A percentile compares a stretch with the other conserved stretches of the same genome.
Conservation (phyloP, 2,113 vertebrate species). For the Elephantulus edwardii region DNA sequence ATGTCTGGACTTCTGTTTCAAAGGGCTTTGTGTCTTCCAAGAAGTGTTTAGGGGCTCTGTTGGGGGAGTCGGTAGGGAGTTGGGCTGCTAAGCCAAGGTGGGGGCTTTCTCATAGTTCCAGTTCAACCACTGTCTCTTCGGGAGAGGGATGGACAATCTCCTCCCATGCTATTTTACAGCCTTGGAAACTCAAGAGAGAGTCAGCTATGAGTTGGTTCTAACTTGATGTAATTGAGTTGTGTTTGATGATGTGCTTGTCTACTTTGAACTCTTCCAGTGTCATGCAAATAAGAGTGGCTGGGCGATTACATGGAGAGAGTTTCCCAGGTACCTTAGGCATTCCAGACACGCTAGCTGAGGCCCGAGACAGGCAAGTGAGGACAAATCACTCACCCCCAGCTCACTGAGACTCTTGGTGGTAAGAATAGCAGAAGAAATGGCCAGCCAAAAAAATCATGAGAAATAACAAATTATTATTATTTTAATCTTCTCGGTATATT, state of each 20-base stretch:
- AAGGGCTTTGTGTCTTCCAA: neutral
- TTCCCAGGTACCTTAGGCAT: neutral
- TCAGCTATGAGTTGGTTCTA: too few species aligned
- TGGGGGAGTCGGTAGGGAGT: too few species aligned
- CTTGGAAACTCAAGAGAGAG: too few species aligned
- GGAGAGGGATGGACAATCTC: too few species aligned
- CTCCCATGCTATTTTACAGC: too few species aligned
- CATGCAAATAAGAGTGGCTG: neutral
- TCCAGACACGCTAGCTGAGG: neutral
- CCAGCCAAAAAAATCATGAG: neutral
- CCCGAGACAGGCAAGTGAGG: neutral
- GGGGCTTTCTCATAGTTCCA: too few species aligned
- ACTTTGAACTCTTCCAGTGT: neutral
- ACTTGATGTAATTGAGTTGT: too few species aligned
- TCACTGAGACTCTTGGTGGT: neutral
- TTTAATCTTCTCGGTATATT: neutral
- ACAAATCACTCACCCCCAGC: neutral
- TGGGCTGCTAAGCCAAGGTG: too few species aligned
- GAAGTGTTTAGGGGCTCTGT: too few species aligned
- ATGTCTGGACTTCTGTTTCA: neutral
- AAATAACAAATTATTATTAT: neutral
- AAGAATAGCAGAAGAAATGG: neutral
- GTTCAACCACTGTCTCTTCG: too few species aligned
- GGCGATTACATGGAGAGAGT: neutral
- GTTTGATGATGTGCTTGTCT: neutral